Conservation (phyloP, 2,797 vertebrate species). For the Catamblyrhynchus diadema region DNA sequence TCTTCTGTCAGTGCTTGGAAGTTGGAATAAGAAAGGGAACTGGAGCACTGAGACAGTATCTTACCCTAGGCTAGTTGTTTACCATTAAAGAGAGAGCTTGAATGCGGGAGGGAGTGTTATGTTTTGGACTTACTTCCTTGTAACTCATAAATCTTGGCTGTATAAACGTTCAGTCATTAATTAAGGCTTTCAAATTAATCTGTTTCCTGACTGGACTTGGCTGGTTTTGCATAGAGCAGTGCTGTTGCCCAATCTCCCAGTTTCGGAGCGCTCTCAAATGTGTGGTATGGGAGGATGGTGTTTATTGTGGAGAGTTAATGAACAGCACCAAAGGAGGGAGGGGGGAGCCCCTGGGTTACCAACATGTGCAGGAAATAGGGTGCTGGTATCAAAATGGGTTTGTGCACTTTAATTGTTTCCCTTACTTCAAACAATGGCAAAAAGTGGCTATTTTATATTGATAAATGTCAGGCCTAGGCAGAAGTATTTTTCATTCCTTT, state of each 20-base stretch:
- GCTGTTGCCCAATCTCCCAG: constrained; percentile 6
- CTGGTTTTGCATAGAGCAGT: constrained; percentile 27
- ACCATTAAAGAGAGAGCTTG: constrained; percentile 17
- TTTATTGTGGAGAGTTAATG: constrained; percentile 8
- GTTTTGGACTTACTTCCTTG: constrained; percentile 58
- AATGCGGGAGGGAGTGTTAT: constrained; percentile 29
- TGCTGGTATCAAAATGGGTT: neutral
- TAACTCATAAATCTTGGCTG: constrained; percentile 59
- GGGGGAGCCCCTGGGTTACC: neutral
- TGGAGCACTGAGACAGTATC: neutral
- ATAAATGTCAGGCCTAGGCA: neutral
- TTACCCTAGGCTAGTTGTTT: constrained; percentile 61
- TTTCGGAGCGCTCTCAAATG: neutral
- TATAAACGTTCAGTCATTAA: constrained; percentile 65
- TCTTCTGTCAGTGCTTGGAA: neutral
- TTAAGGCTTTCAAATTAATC: constrained; percentile 64
- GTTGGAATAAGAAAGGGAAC: neutral
- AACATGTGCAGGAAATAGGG: neutral
- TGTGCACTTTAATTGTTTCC: neutral
- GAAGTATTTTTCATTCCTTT: neutral
- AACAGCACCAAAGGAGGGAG: neutral
- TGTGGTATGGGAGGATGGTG: neutral
- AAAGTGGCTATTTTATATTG: neutral
- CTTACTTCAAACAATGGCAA: neutral
- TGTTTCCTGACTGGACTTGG: constrained; percentile 67